phyloP scores from a whole-genome alignment of 2,797 vertebrate species.

The Sciurus carolinensis region DNA sequence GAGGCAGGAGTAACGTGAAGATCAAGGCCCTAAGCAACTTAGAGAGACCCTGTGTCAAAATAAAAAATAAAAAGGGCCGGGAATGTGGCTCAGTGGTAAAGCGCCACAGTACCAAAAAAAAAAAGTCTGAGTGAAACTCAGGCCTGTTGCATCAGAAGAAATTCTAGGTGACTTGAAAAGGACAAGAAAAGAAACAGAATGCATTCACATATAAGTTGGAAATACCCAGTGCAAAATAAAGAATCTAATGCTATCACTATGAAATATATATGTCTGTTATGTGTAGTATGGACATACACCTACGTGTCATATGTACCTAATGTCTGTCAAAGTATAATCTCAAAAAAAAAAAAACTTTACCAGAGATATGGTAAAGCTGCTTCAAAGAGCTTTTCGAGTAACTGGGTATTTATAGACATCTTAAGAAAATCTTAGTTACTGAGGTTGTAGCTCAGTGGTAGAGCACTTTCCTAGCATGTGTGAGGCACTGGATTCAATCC shows the following conservation, averaged over 20 bases:
- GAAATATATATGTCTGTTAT: background rate
- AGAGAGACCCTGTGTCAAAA: no score
- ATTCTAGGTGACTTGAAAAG: background rate
- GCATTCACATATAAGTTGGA: background rate
- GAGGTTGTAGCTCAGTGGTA: no score
- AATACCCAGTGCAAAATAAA: background rate
- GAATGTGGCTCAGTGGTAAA: no score
- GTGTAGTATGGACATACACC: background rate
- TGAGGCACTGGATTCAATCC: no score
- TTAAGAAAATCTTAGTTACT: background rate
- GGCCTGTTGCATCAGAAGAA: background rate
- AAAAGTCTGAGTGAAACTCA: background rate
- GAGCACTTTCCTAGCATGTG: no score
- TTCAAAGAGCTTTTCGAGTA: conserved; percentile 33
- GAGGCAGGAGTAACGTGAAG: no score
- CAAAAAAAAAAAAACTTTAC: background rate
- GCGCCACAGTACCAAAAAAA: no score
- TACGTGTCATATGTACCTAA: background rate
- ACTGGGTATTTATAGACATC: background rate
- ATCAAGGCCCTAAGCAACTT: no score
- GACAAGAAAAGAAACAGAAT: background rate
- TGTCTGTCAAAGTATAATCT: background rate
- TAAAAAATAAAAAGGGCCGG: no score
- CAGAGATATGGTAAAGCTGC: background rate
- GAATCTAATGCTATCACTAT: background rate